Evolutionary conservation across 2,113 vertebrate genomes (phyloP).

Genomic region (Pleuronectes platessa): DNA sequence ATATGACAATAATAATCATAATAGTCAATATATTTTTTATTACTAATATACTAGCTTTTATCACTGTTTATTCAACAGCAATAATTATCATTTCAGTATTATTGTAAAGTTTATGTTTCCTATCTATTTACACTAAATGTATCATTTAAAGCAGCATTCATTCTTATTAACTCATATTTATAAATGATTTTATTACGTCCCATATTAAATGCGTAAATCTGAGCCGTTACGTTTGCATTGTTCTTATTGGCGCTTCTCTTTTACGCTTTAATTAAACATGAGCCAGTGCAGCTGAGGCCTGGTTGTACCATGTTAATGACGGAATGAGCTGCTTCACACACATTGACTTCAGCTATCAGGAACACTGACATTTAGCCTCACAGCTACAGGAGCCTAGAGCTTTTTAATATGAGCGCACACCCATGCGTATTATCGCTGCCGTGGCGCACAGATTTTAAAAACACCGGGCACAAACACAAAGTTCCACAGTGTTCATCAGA

Average conservation of each 20-base stretch:
- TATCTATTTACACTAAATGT: neutral
- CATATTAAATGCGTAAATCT: conserved; percentile 5
- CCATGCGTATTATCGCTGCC: neutral
- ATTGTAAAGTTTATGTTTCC: neutral
- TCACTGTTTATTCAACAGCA: too few relatives aligned
- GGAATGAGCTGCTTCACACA: neutral
- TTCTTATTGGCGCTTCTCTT: neutral
- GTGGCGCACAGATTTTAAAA: neutral
- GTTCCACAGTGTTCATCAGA: neutral
- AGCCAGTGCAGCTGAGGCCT: neutral
- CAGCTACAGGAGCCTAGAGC: neutral
- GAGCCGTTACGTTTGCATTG: neutral
- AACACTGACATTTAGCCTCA: neutral
- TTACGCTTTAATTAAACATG: neutral
- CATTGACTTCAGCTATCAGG: neutral
- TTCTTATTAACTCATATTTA: neutral
- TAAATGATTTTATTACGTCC: neutral
- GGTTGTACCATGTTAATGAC: neutral
- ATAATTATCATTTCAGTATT: neutral
- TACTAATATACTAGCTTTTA: neutral
- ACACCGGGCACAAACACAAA: neutral
- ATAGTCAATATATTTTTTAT: neutral
- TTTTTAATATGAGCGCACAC: neutral
- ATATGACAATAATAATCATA: neutral
- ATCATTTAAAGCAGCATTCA: neutral